Evolutionary conservation across 2,888 invertebrate species (phyloP), one percentile per base, ranked within the genome.

Genomic region (Drosophila rellima): DNA sequence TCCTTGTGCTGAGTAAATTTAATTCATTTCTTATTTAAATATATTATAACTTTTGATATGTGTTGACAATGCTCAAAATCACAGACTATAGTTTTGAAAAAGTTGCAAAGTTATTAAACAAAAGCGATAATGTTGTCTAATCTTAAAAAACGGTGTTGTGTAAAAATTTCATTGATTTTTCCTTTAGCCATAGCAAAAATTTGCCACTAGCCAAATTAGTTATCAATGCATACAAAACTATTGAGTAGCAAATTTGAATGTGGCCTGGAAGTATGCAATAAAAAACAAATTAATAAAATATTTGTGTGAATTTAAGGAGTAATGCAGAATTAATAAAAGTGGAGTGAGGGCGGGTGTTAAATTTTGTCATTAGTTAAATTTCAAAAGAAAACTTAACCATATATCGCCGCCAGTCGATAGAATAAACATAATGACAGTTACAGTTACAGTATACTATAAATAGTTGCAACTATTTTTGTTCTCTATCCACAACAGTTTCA

Each of bases 131-230:
- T 63, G 23, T 69, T 75, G 40, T 20, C 44, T 35, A 18, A 52
- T n/a, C 47, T 37, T 51, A 40, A 47, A 65, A 47, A 78, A 67
- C 55, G 45, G 75, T 89, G 78, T 76, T 81, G 83, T 86, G 83
- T 74, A 76, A 83, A 78, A 88, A 72, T 82, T 76, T 89, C 89
- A 90, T 90, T 90, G 90, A 88, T 90, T 90, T 90, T 88, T 89
- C 72, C 45, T 54, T 54, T 26, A 29, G 26, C 47, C 26, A 57
- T 39, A 50, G 35, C 51, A 55, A 50, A 59, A 48, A 52, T 50
- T 69, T 56, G 48, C 29, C 33, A 60, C 54, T 59, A 52, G 37
- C 15, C 51, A 82, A 63, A 55, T 55, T 40, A 51, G 52, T 33
- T 51, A 18, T 8, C 11, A 55, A 26, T 15, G 18, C 10, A 35